Conservation (phyloP, 2,888 invertebrate species). For the Leptopilina drosophilae region DNA sequence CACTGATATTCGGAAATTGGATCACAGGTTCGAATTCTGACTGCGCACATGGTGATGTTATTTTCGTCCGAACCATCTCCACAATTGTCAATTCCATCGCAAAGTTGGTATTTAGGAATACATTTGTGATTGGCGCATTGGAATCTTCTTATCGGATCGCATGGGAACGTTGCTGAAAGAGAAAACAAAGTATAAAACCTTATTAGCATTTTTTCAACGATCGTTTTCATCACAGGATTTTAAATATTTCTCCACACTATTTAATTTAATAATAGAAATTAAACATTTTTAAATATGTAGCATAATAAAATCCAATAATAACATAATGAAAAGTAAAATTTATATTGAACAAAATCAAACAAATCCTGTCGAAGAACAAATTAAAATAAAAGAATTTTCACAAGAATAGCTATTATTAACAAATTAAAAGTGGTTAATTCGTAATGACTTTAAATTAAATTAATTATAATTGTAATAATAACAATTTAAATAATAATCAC, state of each 20-base stretch:
- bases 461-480: no score
- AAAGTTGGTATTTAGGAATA: conserved; percentile 90
- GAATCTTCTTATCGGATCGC: conserved; percentile 90
- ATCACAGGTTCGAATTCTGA: conserved; percentile 87
- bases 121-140: conserved; percentile 94
- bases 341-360: no score
- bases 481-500: no score
- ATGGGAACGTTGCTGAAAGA: conserved; percentile 85
- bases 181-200: conserved; percentile 10
- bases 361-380: no score
- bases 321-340: no score
- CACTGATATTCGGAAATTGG: conserved; percentile 90
- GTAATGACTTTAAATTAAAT: no score
- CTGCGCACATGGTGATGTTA: conserved; percentile 92
- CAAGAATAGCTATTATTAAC: no score
- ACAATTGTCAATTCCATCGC: conserved; percentile 95
- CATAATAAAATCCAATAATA: no score
- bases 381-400: no score
- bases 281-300: no score
- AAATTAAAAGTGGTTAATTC: no score
- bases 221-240: neutral
- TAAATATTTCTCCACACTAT: neutral
- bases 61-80: conserved; percentile 97
- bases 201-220: neutral
- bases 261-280: no score